Evolutionary conservation across 2,113 vertebrate species (phyloP).

Genomic region (Empidonax traillii): DNA sequence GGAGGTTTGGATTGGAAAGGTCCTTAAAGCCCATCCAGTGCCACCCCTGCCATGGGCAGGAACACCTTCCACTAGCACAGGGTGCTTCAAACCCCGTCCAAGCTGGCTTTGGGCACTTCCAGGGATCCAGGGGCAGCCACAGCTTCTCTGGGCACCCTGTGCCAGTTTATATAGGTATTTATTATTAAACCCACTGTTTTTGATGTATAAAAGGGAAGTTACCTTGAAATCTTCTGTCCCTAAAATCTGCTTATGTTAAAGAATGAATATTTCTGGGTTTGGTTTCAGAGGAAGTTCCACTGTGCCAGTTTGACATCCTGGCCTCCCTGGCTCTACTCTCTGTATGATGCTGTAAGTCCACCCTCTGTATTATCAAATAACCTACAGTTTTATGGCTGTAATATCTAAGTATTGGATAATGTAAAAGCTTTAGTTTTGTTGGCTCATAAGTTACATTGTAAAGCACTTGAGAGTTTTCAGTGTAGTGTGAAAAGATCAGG

Average conservation of each 20-base stretch:
- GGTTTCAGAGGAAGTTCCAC: conserved; percentile 88
- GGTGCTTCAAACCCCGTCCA: neutral
- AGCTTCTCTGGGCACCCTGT: neutral
- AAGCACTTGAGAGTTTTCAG: neutral
- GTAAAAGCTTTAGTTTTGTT: neutral
- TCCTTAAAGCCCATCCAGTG: too few relatives aligned
- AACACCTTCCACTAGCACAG: neutral
- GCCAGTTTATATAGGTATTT: neutral
- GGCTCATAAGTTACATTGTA: neutral
- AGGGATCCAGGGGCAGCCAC: neutral
- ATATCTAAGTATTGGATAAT: too few relatives aligned
- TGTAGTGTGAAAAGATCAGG: neutral
- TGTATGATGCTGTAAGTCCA: conserved; percentile 94
- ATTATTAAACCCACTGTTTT: neutral
- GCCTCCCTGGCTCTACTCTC: conserved; percentile 95
- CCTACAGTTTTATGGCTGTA: neutral
- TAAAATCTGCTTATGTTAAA: neutral
- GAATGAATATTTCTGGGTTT: neutral
- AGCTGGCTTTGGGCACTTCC: neutral
- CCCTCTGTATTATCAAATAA: neutral
- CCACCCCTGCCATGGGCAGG: neutral
- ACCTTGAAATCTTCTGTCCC: neutral
- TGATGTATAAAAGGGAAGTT: neutral
- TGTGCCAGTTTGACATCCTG: conserved; percentile 94
- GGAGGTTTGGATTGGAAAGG: neutral